phyloP scores from a whole-genome alignment of 1,140 invertebrate genomes.

The Eciton burchellii region DNA sequence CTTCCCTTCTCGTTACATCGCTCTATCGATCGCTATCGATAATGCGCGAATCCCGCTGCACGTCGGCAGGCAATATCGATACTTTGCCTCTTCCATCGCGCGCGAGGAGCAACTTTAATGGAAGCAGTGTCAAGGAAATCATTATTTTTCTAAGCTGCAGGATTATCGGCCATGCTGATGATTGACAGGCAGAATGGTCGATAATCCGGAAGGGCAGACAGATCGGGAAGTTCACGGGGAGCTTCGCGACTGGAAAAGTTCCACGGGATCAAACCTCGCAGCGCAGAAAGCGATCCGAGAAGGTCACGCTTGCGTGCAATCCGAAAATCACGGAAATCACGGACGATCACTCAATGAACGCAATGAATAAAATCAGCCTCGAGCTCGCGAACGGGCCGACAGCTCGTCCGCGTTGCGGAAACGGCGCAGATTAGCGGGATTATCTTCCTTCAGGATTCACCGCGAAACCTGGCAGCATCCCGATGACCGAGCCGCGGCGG shows the following conservation, averaged over 20 bases:
- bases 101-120: constrained; percentile 15
- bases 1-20: neutral
- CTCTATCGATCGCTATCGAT: constrained; percentile 1
- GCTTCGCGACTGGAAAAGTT: neutral
- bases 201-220: neutral
- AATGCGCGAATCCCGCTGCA: constrained; percentile 10
- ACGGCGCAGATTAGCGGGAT: too few relatives aligned
- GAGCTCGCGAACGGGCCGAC: constrained; percentile 17
- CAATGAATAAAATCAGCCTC: neutral
- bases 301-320: constrained; percentile 23
- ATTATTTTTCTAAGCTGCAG: constrained; percentile 21
- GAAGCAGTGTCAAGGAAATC: neutral
- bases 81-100: neutral
- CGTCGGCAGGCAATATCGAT: neutral
- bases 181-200: neutral
- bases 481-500: constrained; percentile 5
- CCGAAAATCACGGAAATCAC: constrained; percentile 23
- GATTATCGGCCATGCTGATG: neutral
- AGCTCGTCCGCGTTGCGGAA: constrained; percentile 28
- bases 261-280: neutral
- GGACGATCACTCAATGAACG: constrained; percentile 6
- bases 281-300: neutral
- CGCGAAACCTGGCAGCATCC: constrained; percentile 49
- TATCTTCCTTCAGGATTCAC: constrained; percentile 27
- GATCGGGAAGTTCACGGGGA: neutral